Base-by-base conservation (phyloP, 2,888 invertebrate species). In the Acanthacorydalis orientalis region DNA sequence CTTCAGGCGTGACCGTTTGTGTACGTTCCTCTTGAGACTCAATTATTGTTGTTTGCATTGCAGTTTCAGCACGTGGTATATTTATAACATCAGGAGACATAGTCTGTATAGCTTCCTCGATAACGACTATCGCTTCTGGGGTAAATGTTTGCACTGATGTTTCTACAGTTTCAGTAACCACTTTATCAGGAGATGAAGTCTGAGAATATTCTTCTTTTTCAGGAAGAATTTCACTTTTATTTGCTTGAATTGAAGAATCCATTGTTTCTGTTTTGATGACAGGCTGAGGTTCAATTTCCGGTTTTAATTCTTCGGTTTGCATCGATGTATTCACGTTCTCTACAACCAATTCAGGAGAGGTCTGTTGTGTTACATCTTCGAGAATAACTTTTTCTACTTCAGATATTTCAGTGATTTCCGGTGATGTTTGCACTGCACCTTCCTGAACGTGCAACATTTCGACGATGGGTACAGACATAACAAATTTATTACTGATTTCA, bases 391-490 rank as follows among this genome's bases (percentile, higher is more conserved):
- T 65, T 34, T 64, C 63, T 52, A 61, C 61, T 16, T 56, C 44
- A 32, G 56, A 49, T 48, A 63, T 57, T 44, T 63, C 57, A 4
- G 56, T 50, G 12, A 59, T 53, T 56, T 74, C 73, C 4, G 77
- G 77, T 10, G 77, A 76, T 2, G 78, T 78, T 60, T 78, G 77
- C 16, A 72, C 61, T 10, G 70, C 68, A 53, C 64, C 68, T 59
- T 77, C 77, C 57, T 73, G 69, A 1, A 72, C 72, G n/a, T 65
- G 52, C n/a, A 75, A 64, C 57, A 72, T 66, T 66, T 77, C 77
- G 7, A 77, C 57, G 7, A 77, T 69, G n/a, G 73, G 70, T 15
- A 81, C 67, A 46, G 77, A 72, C 49, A 67, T 70, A 12, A 74
- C 65, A 45, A 59, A 55, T 58, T 62, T 55, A 43, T 55, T 54